Percentiles rank a stretch among this genome's conserved stretches.
Evolutionary conservation across 92 coral and sea anemone species (phyloP).

Genomic region (Porites divaricata): DNA sequence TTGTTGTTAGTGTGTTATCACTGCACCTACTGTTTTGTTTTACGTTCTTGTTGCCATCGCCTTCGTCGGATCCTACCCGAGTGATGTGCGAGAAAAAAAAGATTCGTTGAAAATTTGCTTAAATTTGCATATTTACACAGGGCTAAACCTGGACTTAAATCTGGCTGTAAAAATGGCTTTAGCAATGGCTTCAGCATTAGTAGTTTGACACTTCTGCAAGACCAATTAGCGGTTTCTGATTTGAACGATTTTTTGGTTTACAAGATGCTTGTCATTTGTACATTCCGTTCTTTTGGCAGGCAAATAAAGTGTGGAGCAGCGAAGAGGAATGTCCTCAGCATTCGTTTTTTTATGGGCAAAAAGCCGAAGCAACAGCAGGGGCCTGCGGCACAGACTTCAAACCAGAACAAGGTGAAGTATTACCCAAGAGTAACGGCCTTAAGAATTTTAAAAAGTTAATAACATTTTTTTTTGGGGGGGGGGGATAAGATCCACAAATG

Average conservation of each 20-base stretch:
- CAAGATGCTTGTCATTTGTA: background rate
- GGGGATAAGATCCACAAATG: background rate
- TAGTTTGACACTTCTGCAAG: no score
- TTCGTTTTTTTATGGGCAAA: conserved; percentile 9
- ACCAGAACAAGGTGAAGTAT: conserved; percentile 9
- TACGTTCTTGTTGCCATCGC: no score
- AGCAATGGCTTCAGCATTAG: no score
- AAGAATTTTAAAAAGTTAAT: background rate
- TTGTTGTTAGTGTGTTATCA: no score
- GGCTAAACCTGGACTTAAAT: no score
- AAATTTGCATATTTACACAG: no score
- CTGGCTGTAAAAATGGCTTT: background rate
- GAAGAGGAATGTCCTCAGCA: conserved; percentile 17
- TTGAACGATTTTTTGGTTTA: background rate
- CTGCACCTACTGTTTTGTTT: no score
- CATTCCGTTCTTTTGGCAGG: background rate
- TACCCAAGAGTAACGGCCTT: background rate
- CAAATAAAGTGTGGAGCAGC: conserved; percentile 4
- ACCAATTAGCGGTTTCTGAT: background rate
- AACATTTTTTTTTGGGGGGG: background rate
- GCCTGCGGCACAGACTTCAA: conserved; percentile 4
- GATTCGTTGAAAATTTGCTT: no score
- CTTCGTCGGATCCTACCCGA: background rate
- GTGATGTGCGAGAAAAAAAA: background rate
- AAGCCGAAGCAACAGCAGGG: background rate